phyloP scores from a whole-genome alignment of 1,140 invertebrate species.

The Apis florea region DNA sequence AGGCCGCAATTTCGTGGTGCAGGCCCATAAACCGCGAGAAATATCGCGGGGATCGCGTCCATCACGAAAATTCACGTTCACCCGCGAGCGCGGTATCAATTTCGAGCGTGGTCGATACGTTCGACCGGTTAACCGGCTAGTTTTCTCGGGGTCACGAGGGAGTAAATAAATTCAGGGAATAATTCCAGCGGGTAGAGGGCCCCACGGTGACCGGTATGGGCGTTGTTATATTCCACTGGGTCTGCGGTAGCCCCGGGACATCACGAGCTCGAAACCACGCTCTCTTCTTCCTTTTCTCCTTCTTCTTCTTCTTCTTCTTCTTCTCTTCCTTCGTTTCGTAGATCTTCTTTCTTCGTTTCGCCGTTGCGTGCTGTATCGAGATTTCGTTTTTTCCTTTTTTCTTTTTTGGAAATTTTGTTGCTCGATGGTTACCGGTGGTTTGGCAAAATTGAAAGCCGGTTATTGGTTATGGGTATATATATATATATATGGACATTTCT shows the following conservation, averaged over 20 bases:
- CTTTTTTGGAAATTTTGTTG: too few species aligned
- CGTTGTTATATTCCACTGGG: constrained; percentile 69
- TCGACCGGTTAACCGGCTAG: constrained; percentile 57
- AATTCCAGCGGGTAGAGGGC: constrained; percentile 58
- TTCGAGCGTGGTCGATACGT: constrained; percentile 54
- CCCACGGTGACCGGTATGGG: constrained; percentile 69
- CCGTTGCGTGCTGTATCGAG: background rate
- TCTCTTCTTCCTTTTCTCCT: constrained; percentile 52
- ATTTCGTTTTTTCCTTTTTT: background rate
- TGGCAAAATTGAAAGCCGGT: too few species aligned
- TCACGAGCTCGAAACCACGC: constrained; percentile 71
- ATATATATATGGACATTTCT: too few species aligned
- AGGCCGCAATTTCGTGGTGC: background rate
- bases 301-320: constrained; percentile 28
- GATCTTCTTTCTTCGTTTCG: background rate
- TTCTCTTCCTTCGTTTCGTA: constrained; percentile 17
- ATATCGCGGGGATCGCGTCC: constrained; percentile 45
- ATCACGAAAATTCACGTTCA: constrained; percentile 52
- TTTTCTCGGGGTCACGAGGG: constrained; percentile 65
- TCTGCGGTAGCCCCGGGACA: constrained; percentile 77
- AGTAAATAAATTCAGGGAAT: constrained; percentile 74
- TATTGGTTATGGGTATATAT: too few species aligned
- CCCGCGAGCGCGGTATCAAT: constrained; percentile 60
- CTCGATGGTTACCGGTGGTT: too few species aligned
- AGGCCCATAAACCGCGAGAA: constrained; percentile 19